phyloP scores from a whole-genome alignment of 2,888 invertebrate genomes.

The Caenorhabditis drosophilae region DNA sequence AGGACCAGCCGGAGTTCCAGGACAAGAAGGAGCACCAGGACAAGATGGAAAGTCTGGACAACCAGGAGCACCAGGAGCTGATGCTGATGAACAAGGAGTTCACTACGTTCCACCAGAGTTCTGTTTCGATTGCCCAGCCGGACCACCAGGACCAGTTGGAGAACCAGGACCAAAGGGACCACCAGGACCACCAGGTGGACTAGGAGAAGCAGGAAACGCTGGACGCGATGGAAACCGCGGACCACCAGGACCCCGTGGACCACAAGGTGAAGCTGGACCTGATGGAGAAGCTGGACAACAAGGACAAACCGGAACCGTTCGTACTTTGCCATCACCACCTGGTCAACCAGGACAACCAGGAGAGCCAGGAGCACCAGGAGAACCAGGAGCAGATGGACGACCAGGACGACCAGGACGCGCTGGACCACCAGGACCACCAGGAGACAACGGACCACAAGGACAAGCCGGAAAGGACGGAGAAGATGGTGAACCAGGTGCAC shows the following conservation, averaged over 20 bases:
- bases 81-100: constrained; percentile 38
- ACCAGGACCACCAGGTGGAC: constrained; percentile 46
- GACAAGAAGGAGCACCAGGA: constrained; percentile 42
- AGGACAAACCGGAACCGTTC: constrained; percentile 43
- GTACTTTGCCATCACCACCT: constrained; percentile 40
- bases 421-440: constrained; percentile 49
- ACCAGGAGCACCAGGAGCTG: constrained; percentile 39
- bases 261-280: constrained; percentile 44
- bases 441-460: constrained; percentile 45
- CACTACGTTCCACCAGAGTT: constrained; percentile 33
- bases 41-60: constrained; percentile 34
- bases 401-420: constrained; percentile 50
- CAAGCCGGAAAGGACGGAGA: constrained; percentile 49
- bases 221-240: constrained; percentile 42
- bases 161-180: constrained; percentile 53
- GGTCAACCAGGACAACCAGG: constrained; percentile 47
- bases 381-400: constrained; percentile 46
- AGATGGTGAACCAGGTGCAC: constrained; percentile 41
- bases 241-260: constrained; percentile 46
- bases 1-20: constrained; percentile 43
- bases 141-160: constrained; percentile 53
- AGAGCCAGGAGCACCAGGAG: constrained; percentile 50
- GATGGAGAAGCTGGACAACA: constrained; percentile 45
- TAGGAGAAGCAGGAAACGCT: constrained; percentile 35
- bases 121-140: constrained; percentile 40